Conservation (phyloP, 1,140 invertebrate genomes). For the Drosophila lini region DNA sequence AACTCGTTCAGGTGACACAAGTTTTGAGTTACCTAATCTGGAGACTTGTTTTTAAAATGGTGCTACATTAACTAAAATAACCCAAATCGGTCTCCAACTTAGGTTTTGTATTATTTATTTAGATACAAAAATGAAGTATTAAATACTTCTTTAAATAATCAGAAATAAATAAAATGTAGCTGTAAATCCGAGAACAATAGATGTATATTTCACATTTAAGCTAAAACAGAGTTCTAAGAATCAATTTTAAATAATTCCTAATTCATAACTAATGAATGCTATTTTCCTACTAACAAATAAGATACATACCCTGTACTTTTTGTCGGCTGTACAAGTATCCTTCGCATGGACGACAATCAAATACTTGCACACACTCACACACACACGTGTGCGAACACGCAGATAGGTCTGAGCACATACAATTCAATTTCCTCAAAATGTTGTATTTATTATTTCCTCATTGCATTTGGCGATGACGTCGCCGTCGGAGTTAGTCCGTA, state of each 20-base stretch:
- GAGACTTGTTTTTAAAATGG: no score
- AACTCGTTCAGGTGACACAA: slow-evolving; percentile 19
- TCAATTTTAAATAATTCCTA: neutral
- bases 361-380: slow-evolving; percentile 25
- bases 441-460: slow-evolving; percentile 83
- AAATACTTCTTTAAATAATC: no score
- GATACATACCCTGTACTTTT: neutral
- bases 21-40: slow-evolving; percentile 10
- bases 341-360: slow-evolving; percentile 34
- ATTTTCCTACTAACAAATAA: neutral
- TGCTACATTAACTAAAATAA: no score
- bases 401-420: slow-evolving; percentile 65
- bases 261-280: no score
- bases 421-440: slow-evolving; percentile 83
- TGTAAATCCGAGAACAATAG: no score
- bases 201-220: no score
- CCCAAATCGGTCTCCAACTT: no score
- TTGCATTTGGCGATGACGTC: slow-evolving; percentile 65
- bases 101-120: no score
- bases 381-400: slow-evolving; percentile 16
- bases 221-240: no score
- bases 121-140: no score
- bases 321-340: slow-evolving; percentile 48
- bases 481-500: slow-evolving; percentile 67
- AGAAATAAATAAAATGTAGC: no score